Conservation (phyloP, 2,888 invertebrate genomes). For the Cyclophora albipunctata region DNA sequence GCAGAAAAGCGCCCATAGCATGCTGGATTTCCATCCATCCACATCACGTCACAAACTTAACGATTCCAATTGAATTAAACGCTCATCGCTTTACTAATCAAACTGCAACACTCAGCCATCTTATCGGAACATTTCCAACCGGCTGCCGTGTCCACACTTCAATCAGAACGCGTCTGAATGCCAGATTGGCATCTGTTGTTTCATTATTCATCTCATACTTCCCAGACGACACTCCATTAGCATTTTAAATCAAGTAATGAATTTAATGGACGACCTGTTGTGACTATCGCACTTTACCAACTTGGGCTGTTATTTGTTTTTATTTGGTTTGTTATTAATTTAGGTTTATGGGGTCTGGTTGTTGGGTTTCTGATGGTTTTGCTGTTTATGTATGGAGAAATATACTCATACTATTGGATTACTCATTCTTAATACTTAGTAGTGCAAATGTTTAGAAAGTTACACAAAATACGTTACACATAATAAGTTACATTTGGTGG, state of each 20-base stretch:
- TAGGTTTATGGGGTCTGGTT: neutral
- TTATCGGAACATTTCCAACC: no score
- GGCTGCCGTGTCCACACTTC: slow-evolving; percentile 10
- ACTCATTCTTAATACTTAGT: neutral
- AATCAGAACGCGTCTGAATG: slow-evolving; percentile 34
- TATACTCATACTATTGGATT: neutral
- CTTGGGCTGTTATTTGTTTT: neutral
- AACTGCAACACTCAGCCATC: no score
- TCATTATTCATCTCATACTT: slow-evolving; percentile 56
- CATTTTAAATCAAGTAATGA: slow-evolving; percentile 68
- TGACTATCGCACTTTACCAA: slow-evolving; percentile 1
- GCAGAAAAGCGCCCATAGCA: no score
- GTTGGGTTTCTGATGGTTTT: neutral
- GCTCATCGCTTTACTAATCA: no score
- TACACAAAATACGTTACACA: no score
- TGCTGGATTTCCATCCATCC: no score
- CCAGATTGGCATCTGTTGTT: slow-evolving; percentile 47
- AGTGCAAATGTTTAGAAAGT: no score
- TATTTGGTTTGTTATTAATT: neutral
- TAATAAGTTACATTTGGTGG: no score
- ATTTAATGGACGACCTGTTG: slow-evolving; percentile 43
- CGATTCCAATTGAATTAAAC: no score
- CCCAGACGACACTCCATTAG: slow-evolving; percentile 59
- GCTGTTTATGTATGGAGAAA: neutral
- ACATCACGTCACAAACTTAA: no score